Conservation (phyloP, 2,113 vertebrate species). For the Colaptes auratus region DNA sequence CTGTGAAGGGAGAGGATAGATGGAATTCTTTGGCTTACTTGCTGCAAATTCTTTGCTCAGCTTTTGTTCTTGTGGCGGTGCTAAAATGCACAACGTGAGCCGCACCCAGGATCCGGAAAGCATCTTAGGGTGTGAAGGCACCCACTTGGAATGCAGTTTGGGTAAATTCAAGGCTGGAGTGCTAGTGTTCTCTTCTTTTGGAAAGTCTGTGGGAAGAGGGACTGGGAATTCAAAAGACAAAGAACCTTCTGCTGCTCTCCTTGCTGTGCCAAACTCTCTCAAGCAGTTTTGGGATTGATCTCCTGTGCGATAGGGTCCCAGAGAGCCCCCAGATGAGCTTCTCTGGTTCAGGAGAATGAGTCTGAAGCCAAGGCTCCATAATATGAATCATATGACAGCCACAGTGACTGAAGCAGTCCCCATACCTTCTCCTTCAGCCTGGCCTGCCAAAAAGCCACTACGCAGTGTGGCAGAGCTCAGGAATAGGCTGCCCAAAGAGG, state of each 20-base stretch:
- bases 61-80: background rate
- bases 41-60: slow-evolving; percentile 6
- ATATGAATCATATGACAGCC: background rate
- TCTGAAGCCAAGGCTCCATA: background rate
- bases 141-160: background rate
- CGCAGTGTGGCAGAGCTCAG: background rate
- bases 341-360: background rate
- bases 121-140: background rate
- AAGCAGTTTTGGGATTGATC: background rate
- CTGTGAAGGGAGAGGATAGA: background rate
- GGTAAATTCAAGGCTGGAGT: background rate
- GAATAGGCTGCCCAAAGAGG: background rate
- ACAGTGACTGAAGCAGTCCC: background rate
- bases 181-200: background rate
- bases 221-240: background rate
- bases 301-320: background rate
- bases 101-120: background rate
- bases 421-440: background rate
- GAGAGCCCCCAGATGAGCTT: background rate
- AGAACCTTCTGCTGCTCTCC: background rate
- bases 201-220: background rate
- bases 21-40: slow-evolving; percentile 2
- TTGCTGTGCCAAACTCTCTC: no score
- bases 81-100: background rate
- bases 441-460: rapidly evolving